Conservation (phyloP, 2,113 vertebrate genomes). For the Chinchilla lanigera region DNA sequence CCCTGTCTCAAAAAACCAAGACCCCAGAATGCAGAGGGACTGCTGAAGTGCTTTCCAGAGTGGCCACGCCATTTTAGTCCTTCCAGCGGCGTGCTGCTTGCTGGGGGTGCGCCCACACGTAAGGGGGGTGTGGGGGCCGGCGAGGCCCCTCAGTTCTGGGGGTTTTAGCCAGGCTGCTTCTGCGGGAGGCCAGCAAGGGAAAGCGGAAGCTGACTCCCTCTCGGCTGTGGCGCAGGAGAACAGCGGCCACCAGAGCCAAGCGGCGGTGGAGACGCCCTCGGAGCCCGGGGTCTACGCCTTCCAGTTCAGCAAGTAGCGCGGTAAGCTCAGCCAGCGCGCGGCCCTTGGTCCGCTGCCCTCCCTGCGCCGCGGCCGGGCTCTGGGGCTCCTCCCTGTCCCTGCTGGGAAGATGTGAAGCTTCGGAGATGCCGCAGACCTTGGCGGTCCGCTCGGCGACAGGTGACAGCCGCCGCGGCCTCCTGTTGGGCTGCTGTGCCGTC, state of each 20-base stretch:
- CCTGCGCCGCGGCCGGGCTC: too few relatives aligned
- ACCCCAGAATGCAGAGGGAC: neutral
- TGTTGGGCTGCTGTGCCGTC: too few relatives aligned
- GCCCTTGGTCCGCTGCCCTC: too few relatives aligned
- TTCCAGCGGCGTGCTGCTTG: neutral
- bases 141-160: neutral
- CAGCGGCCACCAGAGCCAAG: constrained; percentile 90
- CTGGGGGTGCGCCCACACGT: neutral
- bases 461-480: too few relatives aligned
- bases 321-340: too few relatives aligned
- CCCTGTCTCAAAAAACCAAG: neutral
- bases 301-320: constrained; percentile 93
- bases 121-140: neutral
- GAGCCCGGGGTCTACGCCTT: constrained; percentile 94
- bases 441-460: neutral
- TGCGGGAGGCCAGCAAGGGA: neutral
- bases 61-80: neutral
- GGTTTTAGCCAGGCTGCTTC: neutral
- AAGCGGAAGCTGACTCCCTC: neutral
- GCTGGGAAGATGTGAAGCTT: neutral
- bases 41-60: neutral
- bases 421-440: neutral
- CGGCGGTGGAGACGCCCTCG: constrained; percentile 91
- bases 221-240: constrained; percentile 88
- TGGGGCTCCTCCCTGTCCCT: neutral